phyloP scores from a whole-genome alignment of 2,113 vertebrate genomes.

The Aegypius monachus region DNA sequence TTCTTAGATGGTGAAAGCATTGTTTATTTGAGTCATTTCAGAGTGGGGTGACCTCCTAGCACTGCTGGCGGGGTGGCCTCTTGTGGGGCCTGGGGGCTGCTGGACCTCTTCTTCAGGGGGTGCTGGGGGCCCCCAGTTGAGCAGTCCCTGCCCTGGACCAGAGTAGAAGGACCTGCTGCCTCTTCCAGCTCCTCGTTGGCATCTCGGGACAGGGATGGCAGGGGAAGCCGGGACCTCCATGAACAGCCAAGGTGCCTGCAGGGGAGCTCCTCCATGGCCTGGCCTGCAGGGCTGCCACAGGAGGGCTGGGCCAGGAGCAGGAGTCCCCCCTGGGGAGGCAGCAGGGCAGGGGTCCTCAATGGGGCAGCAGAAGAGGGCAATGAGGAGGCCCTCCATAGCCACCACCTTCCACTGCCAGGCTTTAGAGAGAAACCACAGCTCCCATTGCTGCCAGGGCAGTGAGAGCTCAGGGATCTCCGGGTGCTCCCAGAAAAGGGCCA shows the following conservation, averaged over 20 bases:
- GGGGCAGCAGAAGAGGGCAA: not conserved
- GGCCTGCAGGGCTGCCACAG: not conserved
- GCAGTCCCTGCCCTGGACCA: not conserved
- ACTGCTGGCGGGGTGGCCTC: fast-evolving
- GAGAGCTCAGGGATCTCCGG: fast-evolving
- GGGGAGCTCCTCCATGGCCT: not conserved
- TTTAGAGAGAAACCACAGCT: not conserved
- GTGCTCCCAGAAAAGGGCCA: not conserved
- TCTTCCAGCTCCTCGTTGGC: not conserved
- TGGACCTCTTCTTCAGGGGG: not conserved
- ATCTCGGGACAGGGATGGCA: not conserved
- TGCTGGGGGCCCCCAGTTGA: fast-evolving
- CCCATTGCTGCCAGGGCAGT: fast-evolving
- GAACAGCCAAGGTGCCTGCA: not conserved
- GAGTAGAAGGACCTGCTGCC: fast-evolving
- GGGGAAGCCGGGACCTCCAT: fast-evolving
- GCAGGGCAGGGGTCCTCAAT: fast-evolving
- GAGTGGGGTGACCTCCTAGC: not conserved
- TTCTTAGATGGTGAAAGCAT: not conserved
- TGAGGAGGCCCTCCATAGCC: no score
- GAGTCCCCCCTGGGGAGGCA: fast-evolving
- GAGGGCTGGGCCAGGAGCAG: fast-evolving
- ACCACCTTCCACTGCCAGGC: not conserved
- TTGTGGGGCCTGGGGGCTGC: not conserved
- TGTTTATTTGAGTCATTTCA: not conserved